These are phyloP conservation scores for Isoperla grammatica DNA, from an alignment of 2,888 invertebrate genomes.

Conservation along the genomic window DNA sequence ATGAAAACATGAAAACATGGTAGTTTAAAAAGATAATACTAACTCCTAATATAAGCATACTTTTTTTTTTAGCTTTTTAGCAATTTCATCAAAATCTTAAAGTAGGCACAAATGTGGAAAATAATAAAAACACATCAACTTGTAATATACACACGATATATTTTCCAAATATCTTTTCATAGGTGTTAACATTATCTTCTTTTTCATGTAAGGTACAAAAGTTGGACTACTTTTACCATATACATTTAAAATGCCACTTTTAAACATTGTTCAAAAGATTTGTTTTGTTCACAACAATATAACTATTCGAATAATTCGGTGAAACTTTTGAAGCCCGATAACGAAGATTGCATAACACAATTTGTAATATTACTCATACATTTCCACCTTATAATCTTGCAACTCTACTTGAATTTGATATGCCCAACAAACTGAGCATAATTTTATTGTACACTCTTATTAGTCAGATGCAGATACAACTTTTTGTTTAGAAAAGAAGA, in stretches of 20 bases:
- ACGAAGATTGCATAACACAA: background rate
- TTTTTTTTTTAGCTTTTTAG: too few relatives aligned
- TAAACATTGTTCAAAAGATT: background rate
- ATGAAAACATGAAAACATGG: too few relatives aligned
- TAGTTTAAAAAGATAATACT: too few relatives aligned
- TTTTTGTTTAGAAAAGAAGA: too few relatives aligned
- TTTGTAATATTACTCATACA: background rate
- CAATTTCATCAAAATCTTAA: too few relatives aligned
- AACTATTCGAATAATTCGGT: conserved; percentile 1
- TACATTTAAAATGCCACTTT: background rate
- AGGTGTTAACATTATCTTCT: background rate
- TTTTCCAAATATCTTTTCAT: background rate
- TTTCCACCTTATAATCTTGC: background rate
- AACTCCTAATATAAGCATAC: too few relatives aligned
- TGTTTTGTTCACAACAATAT: background rate
- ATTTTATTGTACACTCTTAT: too few relatives aligned
- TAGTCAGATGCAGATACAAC: too few relatives aligned
- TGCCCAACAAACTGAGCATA: too few relatives aligned
- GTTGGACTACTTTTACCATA: background rate
- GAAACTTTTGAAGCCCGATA: background rate
- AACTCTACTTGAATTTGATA: too few relatives aligned
- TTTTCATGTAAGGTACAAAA: conserved; percentile 6
- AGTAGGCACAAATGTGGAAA: too few relatives aligned
- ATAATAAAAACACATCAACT: background rate
- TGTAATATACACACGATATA: background rate